These are phyloP conservation scores for Darevskia nairensis DNA, from an alignment of 2,797 vertebrate genomes.

Conservation along the genomic window DNA sequence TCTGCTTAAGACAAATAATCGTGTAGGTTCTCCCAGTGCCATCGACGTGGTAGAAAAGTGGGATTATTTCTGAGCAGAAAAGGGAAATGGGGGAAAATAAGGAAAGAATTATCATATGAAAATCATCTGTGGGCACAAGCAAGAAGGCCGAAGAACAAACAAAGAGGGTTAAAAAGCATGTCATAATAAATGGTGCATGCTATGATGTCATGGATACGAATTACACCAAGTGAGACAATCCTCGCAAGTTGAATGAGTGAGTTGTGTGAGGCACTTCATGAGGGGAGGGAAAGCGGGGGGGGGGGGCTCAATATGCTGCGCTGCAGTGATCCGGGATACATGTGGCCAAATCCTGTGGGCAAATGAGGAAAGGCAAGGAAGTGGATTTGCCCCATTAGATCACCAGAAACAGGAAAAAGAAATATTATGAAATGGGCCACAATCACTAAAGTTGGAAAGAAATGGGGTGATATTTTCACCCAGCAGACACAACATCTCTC, in stretches of 20 bases:
- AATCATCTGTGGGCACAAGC: conserved; percentile 12
- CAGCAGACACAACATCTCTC: background rate
- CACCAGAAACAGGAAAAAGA: conserved; percentile 20
- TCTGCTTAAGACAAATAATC: conserved; percentile 51
- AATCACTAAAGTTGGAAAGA: conserved; percentile 12
- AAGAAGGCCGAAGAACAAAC: conserved; percentile 30
- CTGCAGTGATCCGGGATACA: background rate
- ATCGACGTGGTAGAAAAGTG: conserved; percentile 34
- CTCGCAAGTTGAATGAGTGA: conserved; percentile 16
- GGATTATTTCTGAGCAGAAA: conserved; percentile 32
- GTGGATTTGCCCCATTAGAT: conserved; percentile 18
- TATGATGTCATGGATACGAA: conserved; percentile 34
- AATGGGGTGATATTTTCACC: no score
- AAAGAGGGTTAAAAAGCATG: conserved; percentile 34
- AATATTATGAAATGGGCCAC: conserved; percentile 28
- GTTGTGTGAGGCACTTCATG: background rate
- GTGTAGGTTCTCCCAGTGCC: conserved; percentile 12
- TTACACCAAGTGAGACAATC: background rate
- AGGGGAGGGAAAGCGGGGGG: background rate
- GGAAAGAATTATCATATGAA: conserved; percentile 34
- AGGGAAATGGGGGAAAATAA: conserved; percentile 30
- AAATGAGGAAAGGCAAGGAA: conserved; percentile 40
- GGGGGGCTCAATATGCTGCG: conserved; percentile 11
- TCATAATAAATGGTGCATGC: conserved; percentile 20
- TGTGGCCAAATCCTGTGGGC: conserved; percentile 1